Conservation (phyloP, 2,797 vertebrate species). For the Lepidocolaptes lacrymiger region DNA sequence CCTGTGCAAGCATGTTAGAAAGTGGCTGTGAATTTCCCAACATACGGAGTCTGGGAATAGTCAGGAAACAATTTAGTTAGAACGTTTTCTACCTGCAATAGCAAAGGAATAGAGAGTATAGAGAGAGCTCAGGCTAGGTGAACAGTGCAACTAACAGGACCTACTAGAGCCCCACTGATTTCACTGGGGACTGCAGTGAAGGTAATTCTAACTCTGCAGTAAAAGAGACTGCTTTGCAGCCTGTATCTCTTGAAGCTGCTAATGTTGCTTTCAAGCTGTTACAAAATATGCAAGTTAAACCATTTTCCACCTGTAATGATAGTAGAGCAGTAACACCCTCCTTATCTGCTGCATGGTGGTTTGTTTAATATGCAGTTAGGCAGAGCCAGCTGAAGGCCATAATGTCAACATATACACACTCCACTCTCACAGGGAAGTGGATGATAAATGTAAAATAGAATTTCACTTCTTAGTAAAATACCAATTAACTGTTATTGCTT, state of each 20-base stretch:
- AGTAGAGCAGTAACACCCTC: not conserved
- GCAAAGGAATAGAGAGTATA: not conserved
- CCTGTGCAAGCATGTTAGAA: not conserved
- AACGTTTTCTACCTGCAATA: not conserved
- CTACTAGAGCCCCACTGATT: not conserved
- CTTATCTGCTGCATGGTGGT: not conserved
- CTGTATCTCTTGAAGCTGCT: not conserved
- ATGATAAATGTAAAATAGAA: not conserved
- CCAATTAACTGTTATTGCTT: not conserved
- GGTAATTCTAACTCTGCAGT: not conserved
- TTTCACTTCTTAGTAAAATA: not conserved
- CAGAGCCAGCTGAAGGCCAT: not conserved
- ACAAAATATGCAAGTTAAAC: not conserved
- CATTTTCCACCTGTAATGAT: fast-evolving
- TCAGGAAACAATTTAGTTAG: not conserved
- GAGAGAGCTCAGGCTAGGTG: not conserved
- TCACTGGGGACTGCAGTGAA: not conserved
- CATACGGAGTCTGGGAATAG: not conserved
- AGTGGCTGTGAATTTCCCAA: not conserved
- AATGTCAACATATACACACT: not conserved
- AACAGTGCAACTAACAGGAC: not conserved
- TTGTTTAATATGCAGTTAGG: not conserved
- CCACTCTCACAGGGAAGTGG: not conserved
- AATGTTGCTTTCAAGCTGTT: not conserved
- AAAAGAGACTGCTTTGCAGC: not conserved